Evolutionary conservation across 2,797 vertebrate genomes (phyloP).

Genomic region (Peromyscus aztecus): DNA sequence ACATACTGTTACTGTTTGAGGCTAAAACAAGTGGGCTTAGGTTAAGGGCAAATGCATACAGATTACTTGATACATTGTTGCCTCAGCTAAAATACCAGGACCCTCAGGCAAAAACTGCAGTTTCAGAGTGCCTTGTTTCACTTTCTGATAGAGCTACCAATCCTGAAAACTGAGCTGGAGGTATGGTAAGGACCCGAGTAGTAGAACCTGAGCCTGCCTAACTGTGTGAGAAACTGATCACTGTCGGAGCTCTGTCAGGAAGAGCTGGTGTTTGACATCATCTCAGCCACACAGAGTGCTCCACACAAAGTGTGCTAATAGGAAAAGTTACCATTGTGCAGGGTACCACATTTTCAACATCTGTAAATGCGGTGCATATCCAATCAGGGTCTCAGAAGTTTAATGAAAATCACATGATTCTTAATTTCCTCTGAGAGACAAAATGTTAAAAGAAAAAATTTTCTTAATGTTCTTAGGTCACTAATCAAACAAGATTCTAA

Average conservation of each 20-base stretch:
- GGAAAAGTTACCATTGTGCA: neutral
- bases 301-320: neutral
- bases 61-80: neutral
- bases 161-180: neutral
- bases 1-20: neutral
- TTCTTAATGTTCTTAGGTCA: neutral
- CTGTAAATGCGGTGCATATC: neutral
- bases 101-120: neutral
- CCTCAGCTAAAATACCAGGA: neutral
- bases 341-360: neutral
- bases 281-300: neutral
- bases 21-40: neutral
- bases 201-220: neutral
- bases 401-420: neutral
- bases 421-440: constrained; percentile 50
- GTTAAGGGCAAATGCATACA: neutral
- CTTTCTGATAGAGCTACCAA: constrained; percentile 4
- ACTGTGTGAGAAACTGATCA: neutral
- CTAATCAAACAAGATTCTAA: constrained; percentile 1
- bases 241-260: neutral
- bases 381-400: constrained; percentile 22
- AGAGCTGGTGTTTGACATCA: neutral
- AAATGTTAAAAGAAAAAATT: neutral
- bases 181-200: neutral
- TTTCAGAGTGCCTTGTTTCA: neutral